Base-by-base conservation (phyloP, 2,888 invertebrate species). In the Pandemis cinnamomeana region DNA sequence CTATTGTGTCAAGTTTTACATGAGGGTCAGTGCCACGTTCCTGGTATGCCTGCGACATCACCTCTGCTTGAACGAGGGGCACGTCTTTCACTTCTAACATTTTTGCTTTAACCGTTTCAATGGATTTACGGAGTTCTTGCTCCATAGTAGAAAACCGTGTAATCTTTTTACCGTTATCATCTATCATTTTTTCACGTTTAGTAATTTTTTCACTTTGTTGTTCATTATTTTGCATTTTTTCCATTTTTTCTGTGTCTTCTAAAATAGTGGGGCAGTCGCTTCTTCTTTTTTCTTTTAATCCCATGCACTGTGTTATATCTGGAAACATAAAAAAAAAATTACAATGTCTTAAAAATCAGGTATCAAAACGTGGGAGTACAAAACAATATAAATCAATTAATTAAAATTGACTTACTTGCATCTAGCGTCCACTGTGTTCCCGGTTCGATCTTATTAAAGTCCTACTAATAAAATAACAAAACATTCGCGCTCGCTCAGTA, bases 281-380 rank as follows among this genome's bases (percentile, higher is more conserved):
- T 27, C 8, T 27, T 48, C 7, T n/a, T 13, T 0, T 48, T 64
- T 64, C 64, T 64, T 27, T 7, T 64, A 10, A 2, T 27, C 10
- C 7, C 5, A 13, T 13, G 48, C 8, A 11, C 63, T 7, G 46
- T 27, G 13, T 2, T 13, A 36, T 58, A 27, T 58, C 67, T 67
- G 42, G 44, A 67, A 36, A 8, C 55, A 7, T 8, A 11, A 7
- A 20, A 11, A 46, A 46, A 11, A 55, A 0, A 10, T 36, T 41
- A 41, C 10, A 0, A 48, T 6, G 20, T 67, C 36, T 15, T 10
- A 10, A 44, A n/a, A 6, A 44, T 48, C 42, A 6, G 51, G 42
- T 53, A 46, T 4, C 27, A 15, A 61, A 61, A 83, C 87, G 88
- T 91, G 92, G 91, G 89, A 92, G 91, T 88, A 91, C 90, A 91